Percentiles rank a stretch among this genome's conserved stretches.
phyloP scores from a whole-genome alignment of 2,888 invertebrate species.

The Scaptomyza flava region DNA sequence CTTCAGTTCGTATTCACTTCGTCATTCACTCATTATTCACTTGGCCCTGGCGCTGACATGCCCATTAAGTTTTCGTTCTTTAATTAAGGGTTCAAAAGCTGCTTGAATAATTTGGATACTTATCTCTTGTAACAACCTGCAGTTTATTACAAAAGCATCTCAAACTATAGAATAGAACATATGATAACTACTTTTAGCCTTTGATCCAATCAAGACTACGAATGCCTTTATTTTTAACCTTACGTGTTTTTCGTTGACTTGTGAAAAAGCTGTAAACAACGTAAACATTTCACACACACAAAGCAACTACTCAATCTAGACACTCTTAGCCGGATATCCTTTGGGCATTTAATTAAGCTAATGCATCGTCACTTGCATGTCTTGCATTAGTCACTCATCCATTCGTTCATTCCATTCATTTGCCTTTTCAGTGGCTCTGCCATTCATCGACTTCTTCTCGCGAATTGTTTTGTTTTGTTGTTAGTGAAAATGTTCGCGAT shows the following conservation, averaged over 20 bases:
- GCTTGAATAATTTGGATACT: not conserved
- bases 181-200: too few relatives aligned
- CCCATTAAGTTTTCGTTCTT: conserved; percentile 39
- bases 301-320: too few relatives aligned
- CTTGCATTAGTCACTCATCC: conserved; percentile 43
- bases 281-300: not conserved
- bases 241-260: not conserved
- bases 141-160: not conserved
- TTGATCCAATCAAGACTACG: too few relatives aligned
- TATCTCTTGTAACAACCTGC: not conserved
- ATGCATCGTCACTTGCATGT: conserved; percentile 49
- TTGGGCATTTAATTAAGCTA: conserved; percentile 59
- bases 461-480: conserved; percentile 23
- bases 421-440: conserved; percentile 18
- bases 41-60: conserved; percentile 25
- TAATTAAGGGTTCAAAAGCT: conserved; percentile 23
- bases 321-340: conserved; percentile 29
- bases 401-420: conserved; percentile 19
- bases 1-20: conserved; percentile 12
- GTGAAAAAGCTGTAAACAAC: conserved; percentile 1
- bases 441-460: conserved; percentile 24
- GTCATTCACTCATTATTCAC: conserved; percentile 42
- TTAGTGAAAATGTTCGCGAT: not conserved
- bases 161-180: too few relatives aligned
- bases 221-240: too few relatives aligned